phyloP scores from a whole-genome alignment of 2,797 vertebrate genomes.

The Neomorphus geoffroyi region DNA sequence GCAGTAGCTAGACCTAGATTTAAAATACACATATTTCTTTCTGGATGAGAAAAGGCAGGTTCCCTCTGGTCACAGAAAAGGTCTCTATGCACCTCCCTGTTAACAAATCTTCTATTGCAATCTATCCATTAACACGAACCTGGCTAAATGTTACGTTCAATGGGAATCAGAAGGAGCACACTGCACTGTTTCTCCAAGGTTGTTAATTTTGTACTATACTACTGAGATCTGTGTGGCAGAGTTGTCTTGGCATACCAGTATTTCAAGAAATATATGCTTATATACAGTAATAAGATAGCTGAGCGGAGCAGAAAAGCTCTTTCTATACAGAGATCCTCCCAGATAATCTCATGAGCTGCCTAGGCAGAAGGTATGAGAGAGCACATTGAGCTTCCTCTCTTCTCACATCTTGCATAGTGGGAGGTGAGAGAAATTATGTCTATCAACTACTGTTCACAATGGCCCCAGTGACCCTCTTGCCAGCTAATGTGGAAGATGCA shows the following conservation, averaged over 20 bases:
- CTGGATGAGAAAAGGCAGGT: background rate
- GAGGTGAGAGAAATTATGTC: background rate
- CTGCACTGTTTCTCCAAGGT: background rate
- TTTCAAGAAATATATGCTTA: background rate
- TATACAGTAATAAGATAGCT: rapidly evolving
- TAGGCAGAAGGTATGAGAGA: background rate
- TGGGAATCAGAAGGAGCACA: background rate
- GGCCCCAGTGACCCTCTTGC: background rate
- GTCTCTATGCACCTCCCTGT: background rate
- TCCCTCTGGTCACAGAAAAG: background rate
- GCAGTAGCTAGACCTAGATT: background rate
- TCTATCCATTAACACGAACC: background rate
- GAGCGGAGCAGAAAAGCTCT: background rate
- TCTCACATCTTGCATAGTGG: background rate
- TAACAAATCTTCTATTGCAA: background rate
- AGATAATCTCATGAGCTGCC: background rate
- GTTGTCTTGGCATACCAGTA: background rate
- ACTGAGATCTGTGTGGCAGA: background rate
- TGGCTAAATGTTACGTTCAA: background rate
- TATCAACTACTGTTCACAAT: background rate
- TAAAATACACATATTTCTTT: background rate
- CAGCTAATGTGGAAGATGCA: background rate
- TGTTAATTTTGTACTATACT: background rate
- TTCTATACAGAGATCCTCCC: background rate
- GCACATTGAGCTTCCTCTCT: background rate